Base-by-base conservation (phyloP, 2,888 invertebrate species). In the Pterostichus madidus region DNA sequence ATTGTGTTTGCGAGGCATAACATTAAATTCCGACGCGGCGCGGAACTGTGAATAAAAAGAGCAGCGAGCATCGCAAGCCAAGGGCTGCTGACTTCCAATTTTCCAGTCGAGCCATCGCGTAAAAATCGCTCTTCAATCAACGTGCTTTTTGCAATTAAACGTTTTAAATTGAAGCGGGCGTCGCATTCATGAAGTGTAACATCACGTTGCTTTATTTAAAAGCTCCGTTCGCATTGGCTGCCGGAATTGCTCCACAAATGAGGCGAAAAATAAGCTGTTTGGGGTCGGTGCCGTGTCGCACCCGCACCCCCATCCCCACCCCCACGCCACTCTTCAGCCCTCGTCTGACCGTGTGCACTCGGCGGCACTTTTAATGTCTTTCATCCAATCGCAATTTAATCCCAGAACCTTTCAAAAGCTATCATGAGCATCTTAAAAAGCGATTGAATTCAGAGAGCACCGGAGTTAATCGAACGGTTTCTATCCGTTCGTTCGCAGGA, bases 311-410 rank as follows among this genome's bases (percentile, higher is more conserved):
- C 56, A 17, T 17, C 10, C 13, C 53, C 53, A 53, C 15, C 53
- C 15, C 53, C 13, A 13, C 53, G 2, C 53, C 13, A 13, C 49
- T 11, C 49, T 6, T 8, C 17, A 4, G 64, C 8, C 39, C 35
- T 10, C 13, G 64, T 32, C 64, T 13, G 35, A 32, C 85, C 84
- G 85, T 84, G 86, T 85, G 85, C 85, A 85, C 86, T 86, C 86
- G 86, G 85, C 87, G 87, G 87, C 88, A 88, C 89, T 89, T 89
- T 89, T 89, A 89, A 89, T 89, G 88, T 88, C 89, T 88, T 88
- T 88, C 89, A 88, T 87, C 89, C 89, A 89, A 89, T 89, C 89
- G 89, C 89, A 88, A 89, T 89, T 89, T 89, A 89, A 89, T 89
- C 89, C 89, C 59, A 87, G 87, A 89, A 89, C 89, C 89, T 89